Evolutionary conservation across 2,113 vertebrate species (phyloP).

Genomic region (Carassius carassius): DNA sequence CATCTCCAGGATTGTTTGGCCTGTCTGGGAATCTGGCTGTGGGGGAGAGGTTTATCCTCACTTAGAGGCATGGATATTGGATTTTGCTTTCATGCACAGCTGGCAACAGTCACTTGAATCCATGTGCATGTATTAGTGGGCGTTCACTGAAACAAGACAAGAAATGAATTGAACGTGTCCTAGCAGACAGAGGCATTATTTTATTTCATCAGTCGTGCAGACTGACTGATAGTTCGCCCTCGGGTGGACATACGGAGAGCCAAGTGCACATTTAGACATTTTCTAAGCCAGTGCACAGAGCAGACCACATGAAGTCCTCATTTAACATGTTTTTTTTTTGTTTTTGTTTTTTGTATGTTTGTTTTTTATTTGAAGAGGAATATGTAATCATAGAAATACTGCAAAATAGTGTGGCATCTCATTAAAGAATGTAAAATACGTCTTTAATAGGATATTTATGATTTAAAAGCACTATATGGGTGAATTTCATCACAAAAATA

Average conservation of each 20-base stretch:
- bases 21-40: background rate
- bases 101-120: background rate
- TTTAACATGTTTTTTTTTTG: no score
- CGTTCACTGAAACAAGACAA: background rate
- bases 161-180: background rate
- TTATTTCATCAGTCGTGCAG: background rate
- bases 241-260: background rate
- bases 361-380: background rate
- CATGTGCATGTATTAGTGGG: background rate
- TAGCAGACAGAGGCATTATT: background rate
- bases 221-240: background rate
- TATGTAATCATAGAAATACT: background rate
- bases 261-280: conserved; percentile 48
- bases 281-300: background rate
- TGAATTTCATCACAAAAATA: background rate
- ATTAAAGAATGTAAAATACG: background rate
- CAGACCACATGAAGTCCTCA: background rate
- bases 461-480: background rate
- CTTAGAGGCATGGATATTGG: background rate
- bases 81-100: background rate
- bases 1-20: background rate
- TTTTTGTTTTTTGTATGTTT: no score
- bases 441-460: background rate
- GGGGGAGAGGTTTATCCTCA: background rate
- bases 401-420: background rate